phyloP scores from a whole-genome alignment of 2,113 vertebrate genomes.

The Hydropotes inermis region DNA sequence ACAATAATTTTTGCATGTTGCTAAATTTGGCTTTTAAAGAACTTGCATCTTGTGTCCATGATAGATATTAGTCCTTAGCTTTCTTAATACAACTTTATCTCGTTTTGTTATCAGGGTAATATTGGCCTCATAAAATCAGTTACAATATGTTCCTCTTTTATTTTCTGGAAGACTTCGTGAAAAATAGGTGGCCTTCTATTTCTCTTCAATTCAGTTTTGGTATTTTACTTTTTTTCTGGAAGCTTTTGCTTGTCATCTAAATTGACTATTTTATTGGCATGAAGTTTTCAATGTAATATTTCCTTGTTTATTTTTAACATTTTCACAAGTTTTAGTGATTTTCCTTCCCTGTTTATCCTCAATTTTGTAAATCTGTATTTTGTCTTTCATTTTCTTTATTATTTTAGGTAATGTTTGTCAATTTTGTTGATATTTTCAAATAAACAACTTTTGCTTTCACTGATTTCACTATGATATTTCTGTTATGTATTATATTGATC shows the following conservation, averaged over 20 bases:
- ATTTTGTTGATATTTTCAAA: neutral
- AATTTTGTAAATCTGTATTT: neutral
- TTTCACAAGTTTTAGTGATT: neutral
- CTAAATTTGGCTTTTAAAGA: neutral
- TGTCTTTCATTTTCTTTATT: neutral
- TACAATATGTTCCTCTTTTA: neutral
- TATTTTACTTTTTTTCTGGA: neutral
- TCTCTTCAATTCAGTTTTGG: neutral
- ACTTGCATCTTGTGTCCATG: neutral
- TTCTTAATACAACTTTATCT: neutral
- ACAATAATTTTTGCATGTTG: neutral
- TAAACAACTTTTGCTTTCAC: neutral
- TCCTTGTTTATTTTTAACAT: neutral
- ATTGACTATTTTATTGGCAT: neutral
- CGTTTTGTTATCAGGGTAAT: neutral
- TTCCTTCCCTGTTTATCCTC: neutral
- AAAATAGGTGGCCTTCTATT: neutral
- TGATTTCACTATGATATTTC: neutral
- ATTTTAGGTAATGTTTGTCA: neutral
- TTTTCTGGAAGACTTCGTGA: neutral
- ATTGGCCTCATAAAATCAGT: neutral
- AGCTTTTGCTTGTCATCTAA: neutral
- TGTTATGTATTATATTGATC: neutral
- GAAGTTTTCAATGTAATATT: neutral
- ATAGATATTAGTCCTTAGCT: neutral